Base-by-base conservation (phyloP, 2,888 invertebrate genomes). In the Scotopteryx bipunctaria region DNA sequence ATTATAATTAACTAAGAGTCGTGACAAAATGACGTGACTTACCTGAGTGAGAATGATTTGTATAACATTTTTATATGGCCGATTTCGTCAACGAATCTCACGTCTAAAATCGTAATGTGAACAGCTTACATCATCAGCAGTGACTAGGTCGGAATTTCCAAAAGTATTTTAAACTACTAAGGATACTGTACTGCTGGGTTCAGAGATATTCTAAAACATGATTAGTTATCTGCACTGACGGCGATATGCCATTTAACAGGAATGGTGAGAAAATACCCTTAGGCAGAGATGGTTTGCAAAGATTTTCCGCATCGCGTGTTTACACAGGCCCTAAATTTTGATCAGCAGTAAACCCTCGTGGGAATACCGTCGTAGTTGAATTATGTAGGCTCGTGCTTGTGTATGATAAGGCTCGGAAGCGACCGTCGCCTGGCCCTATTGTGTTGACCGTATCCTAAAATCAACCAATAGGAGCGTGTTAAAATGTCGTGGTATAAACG, bases 301-400 rank as follows among this genome's bases (percentile, higher is more conserved):
- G 51, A 51, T 63, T 65, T 63, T 59, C 37, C 50, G 56, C 61
- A 64, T 68, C 66, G 59, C 42, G 49, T 67, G 67, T 69, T 70
- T 69, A 59, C 54, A 42, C 42, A 32, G 42, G 42, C 42, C 42
- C 42, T 42, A 42, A 42, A 42, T 42, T 40, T 48, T 47, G 25
- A 48, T 33, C 41, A 48, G 32, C 47, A 48, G 40, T 40, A 35
- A 40, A 35, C 42, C 42, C 42, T 42, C 32, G 42, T 32, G 42
- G 42, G 42, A 32, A 42, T 42, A 33, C 42, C 42, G 42, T 32
- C 42, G 42, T 42, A 42, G 42, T 42, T 42, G 42, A 42, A 42
- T 42, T 42, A 42, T 42, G 32, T 42, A 33, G 42, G 42, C 32
- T 42, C 23, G 32, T 42, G 42, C 42, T 42, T 42, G 14, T 42